Evolutionary conservation across 1,140 invertebrate genomes (phyloP).

Genomic region (Hylyphantes graminicola): DNA sequence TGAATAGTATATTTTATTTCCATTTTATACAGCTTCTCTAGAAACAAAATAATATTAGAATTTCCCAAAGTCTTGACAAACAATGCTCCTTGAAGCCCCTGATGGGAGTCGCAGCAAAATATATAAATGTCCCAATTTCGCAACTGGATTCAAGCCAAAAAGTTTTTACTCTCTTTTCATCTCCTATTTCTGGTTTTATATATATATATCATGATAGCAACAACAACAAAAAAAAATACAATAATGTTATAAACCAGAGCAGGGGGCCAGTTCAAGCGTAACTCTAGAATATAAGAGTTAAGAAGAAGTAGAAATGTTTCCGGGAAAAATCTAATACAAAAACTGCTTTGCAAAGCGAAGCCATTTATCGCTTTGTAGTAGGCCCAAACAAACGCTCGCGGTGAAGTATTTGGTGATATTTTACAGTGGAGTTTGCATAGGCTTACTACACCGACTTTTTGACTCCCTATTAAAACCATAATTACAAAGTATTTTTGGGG

Average conservation of each 20-base stretch:
- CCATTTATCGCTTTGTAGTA: no score
- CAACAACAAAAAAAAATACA: slow-evolving; percentile 19
- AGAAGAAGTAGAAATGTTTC: not conserved
- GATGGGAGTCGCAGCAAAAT: not conserved
- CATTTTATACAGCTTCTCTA: slow-evolving; percentile 9
- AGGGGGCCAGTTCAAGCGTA: slow-evolving; percentile 29
- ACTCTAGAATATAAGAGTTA: slow-evolving; percentile 14
- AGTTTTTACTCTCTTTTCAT: slow-evolving; percentile 28
- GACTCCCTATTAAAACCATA: no score
- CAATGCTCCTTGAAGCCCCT: slow-evolving; percentile 24
- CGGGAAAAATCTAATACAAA: not conserved
- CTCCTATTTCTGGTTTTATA: slow-evolving; percentile 34
- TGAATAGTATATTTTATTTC: slow-evolving; percentile 27
- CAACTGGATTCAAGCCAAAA: slow-evolving; percentile 41
- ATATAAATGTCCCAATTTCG: slow-evolving; percentile 44
- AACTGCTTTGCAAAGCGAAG: no score
- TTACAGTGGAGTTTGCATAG: not conserved
- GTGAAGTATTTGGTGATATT: not conserved
- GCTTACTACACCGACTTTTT: no score
- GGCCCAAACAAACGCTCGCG: no score
- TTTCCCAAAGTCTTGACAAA: slow-evolving; percentile 8
- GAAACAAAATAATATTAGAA: slow-evolving; percentile 33
- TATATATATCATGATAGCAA: slow-evolving; percentile 15
- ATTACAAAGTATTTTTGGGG: no score
- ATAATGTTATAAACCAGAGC: slow-evolving; percentile 19